Evolutionary conservation across 2,888 invertebrate species (phyloP).

Genomic region (Clusia tigrina): DNA sequence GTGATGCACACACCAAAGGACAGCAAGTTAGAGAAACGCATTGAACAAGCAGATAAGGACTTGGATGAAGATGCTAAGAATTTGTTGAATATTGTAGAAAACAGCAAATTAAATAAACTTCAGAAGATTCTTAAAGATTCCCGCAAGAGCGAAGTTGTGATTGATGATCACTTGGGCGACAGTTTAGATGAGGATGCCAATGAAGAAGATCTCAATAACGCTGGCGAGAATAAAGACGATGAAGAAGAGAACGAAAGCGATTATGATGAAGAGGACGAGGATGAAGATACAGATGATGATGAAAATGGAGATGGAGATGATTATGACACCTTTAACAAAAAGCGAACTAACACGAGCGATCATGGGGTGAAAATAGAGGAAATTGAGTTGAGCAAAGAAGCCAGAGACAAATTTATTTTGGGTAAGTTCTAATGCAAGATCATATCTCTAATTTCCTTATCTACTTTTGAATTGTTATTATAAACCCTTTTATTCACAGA

Average conservation of each 20-base stretch:
- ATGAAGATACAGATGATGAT: slow-evolving; percentile 45
- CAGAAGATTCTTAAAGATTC: slow-evolving; percentile 53
- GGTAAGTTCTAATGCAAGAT: no score
- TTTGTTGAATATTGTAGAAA: slow-evolving; percentile 49
- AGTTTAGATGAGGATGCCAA: slow-evolving; percentile 36
- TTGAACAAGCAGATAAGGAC: slow-evolving; percentile 48
- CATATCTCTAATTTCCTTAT: slow-evolving; percentile 13
- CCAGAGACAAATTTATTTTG: slow-evolving; percentile 53
- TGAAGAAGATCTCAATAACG: slow-evolving; percentile 50
- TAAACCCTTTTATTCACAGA: slow-evolving; percentile 43
- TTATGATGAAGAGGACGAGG: slow-evolving; percentile 61
- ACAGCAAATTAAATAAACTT: slow-evolving; percentile 45
- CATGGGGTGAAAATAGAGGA: slow-evolving; percentile 57
- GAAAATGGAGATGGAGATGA: slow-evolving; percentile 39
- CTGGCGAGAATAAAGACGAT: slow-evolving; percentile 51
- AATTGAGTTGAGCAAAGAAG: slow-evolving; percentile 55
- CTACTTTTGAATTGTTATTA: not conserved
- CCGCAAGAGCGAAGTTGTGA: slow-evolving; percentile 32
- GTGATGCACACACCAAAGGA: slow-evolving; percentile 29
- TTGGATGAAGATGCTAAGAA: slow-evolving; percentile 52
- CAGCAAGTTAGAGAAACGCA: slow-evolving; percentile 47
- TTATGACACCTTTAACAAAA: slow-evolving; percentile 39
- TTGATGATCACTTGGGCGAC: slow-evolving; percentile 26
- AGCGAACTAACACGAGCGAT: slow-evolving; percentile 42
- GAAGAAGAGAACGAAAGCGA: slow-evolving; percentile 63